Conservation (phyloP, 2,797 vertebrate genomes). For the Girardinus metallicus region DNA sequence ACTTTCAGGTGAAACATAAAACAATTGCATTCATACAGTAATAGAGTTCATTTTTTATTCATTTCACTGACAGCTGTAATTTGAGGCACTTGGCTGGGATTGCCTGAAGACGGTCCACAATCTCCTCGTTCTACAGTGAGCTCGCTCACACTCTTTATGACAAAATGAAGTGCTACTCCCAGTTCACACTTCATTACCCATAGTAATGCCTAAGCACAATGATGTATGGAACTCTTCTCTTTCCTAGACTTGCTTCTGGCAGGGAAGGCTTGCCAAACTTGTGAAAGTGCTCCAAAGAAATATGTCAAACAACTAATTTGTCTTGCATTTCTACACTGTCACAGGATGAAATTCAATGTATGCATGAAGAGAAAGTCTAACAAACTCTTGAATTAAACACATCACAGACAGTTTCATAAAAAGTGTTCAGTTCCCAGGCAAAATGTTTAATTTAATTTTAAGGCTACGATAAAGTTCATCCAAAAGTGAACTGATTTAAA, state of each 20-base stretch:
- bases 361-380: not conserved
- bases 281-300: constrained; percentile 63
- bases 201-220: constrained; percentile 81
- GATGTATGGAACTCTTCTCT: constrained; percentile 79
- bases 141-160: constrained; percentile 75
- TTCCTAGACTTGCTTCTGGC: constrained; percentile 76
- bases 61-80: constrained; percentile 69
- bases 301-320: constrained; percentile 41
- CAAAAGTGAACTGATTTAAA: not conserved
- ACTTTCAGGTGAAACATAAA: constrained; percentile 37
- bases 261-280: constrained; percentile 70
- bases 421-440: not conserved
- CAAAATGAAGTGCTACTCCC: constrained; percentile 79
- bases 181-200: constrained; percentile 82
- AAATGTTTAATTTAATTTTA: not conserved
- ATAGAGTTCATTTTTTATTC: constrained; percentile 39
- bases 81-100: constrained; percentile 67
- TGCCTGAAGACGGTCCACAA: constrained; percentile 76
- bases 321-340: constrained; percentile 2
- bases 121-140: constrained; percentile 65
- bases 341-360: not conserved
- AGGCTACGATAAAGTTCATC: not conserved
- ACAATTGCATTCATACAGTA: constrained; percentile 8
- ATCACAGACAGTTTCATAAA: not conserved
- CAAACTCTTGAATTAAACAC: not conserved